phyloP scores from a whole-genome alignment of 2,113 vertebrate genomes.

The Anser cygnoides region DNA sequence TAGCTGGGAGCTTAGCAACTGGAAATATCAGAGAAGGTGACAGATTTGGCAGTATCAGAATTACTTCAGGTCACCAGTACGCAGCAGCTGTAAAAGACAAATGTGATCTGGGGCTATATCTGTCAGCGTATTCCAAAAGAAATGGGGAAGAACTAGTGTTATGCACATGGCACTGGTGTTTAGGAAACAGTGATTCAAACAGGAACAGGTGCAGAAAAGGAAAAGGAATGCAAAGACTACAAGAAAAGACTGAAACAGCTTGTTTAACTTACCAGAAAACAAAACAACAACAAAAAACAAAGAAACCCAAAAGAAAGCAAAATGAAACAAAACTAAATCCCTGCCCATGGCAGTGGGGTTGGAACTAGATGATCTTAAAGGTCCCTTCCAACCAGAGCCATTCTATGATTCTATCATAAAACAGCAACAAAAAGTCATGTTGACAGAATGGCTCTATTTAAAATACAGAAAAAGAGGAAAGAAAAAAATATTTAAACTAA shows the following conservation, averaged over 20 bases:
- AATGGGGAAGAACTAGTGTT: constrained; percentile 3
- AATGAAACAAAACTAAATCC: not conserved
- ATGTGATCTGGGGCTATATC: constrained; percentile 24
- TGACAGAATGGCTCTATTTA: not conserved
- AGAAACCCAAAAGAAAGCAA: not conserved
- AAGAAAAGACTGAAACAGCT: not conserved
- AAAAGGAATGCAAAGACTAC: not conserved
- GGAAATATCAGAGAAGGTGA: constrained; percentile 37
- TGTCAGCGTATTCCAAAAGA: constrained; percentile 13
- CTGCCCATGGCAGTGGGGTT: no score
- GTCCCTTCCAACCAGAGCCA: no score
- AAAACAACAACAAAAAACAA: not conserved
- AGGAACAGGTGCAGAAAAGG: constrained; percentile 22
- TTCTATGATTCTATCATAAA: no score
- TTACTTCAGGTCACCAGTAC: not conserved
- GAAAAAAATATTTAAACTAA: not conserved
- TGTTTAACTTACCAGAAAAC: not conserved
- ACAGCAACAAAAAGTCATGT: not conserved
- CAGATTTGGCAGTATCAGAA: constrained; percentile 15
- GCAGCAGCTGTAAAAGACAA: constrained; percentile 42
- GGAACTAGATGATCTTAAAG: no score
- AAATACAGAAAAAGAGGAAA: not conserved
- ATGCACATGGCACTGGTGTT: not conserved
- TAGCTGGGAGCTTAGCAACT: not conserved
- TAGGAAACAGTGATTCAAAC: constrained; percentile 18